Percentiles rank a stretch among this genome's conserved stretches.
These are phyloP conservation scores for Microvelia longipes DNA, from an alignment of 1,140 invertebrate genomes.

Conservation along the genomic window DNA sequence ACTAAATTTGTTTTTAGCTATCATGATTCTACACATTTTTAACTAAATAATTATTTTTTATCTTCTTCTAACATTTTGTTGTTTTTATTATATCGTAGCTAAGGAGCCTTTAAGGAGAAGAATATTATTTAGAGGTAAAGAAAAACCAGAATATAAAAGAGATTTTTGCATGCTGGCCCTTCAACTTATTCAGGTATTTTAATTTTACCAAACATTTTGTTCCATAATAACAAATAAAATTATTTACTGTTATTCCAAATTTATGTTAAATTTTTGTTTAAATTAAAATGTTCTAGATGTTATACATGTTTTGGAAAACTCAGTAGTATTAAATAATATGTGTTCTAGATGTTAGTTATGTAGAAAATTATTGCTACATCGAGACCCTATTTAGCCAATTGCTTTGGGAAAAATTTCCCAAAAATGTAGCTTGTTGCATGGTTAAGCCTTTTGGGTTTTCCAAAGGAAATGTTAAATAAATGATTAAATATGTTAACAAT, in stretches of 20 bases:
- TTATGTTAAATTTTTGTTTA: neutral
- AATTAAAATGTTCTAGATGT: neutral
- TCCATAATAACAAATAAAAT: slow-evolving; percentile 1
- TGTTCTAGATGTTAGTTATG: neutral
- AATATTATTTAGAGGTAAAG: slow-evolving; percentile 8
- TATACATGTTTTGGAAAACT: neutral
- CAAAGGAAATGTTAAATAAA: too few relatives aligned
- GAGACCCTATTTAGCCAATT: too few relatives aligned
- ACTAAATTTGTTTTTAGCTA: neutral
- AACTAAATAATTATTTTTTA: neutral
- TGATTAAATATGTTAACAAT: too few relatives aligned
- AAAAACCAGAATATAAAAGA: slow-evolving; percentile 21
- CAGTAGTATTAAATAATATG: neutral
- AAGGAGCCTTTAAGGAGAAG: slow-evolving; percentile 28
- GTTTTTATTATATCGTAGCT: slow-evolving; percentile 17
- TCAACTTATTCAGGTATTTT: slow-evolving; percentile 42
- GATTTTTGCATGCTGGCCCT: slow-evolving; percentile 44
- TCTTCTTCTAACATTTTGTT: neutral
- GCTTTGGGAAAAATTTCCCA: too few relatives aligned
- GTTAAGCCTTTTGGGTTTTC: too few relatives aligned
- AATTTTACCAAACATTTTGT: slow-evolving; percentile 1
- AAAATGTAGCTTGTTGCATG: too few relatives aligned
- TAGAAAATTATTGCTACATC: neutral
- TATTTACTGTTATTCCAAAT: neutral
- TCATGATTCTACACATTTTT: neutral